Conservation (phyloP, 2,113 vertebrate species). For the Marcusenius ussheri region DNA sequence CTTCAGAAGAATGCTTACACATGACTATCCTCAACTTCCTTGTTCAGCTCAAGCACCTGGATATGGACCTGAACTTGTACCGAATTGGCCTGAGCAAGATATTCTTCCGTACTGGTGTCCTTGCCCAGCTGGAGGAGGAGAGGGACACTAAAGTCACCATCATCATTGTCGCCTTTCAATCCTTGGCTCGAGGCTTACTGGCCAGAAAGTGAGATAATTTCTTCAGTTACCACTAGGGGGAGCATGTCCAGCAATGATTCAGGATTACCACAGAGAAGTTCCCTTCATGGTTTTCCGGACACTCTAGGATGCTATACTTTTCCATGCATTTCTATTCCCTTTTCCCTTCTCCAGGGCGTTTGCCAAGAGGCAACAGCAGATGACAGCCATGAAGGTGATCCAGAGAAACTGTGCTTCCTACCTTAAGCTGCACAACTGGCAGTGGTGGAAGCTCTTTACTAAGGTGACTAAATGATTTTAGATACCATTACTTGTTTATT, state of each 20-base stretch:
- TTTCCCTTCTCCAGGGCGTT: constrained; percentile 67
- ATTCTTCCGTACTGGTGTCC: constrained; percentile 91
- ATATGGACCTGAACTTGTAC: constrained; percentile 88
- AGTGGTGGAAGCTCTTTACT: constrained; percentile 95
- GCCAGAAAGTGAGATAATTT: constrained; percentile 78
- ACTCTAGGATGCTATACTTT: background rate
- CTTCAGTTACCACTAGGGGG: background rate
- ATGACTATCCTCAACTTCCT: background rate
- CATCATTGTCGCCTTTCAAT: constrained; percentile 86
- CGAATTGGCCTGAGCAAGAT: constrained; percentile 95
- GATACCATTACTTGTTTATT: background rate
- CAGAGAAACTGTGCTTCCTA: constrained; percentile 61
- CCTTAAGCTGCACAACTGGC: constrained; percentile 91
- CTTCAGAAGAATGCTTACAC: background rate
- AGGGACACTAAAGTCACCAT: constrained; percentile 90
- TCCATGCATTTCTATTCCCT: background rate
- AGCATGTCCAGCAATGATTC: background rate
- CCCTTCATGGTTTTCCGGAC: background rate
- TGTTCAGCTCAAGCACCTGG: constrained; percentile 83
- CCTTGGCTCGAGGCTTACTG: constrained; percentile 77
- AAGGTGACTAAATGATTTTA: constrained; percentile 60
- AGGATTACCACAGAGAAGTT: background rate
- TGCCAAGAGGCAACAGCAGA: constrained; percentile 83
- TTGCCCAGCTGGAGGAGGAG: constrained; percentile 94
- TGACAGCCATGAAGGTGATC: constrained; percentile 83